Base-by-base conservation (phyloP, 2,888 invertebrate species). In the Acronicta alni region DNA sequence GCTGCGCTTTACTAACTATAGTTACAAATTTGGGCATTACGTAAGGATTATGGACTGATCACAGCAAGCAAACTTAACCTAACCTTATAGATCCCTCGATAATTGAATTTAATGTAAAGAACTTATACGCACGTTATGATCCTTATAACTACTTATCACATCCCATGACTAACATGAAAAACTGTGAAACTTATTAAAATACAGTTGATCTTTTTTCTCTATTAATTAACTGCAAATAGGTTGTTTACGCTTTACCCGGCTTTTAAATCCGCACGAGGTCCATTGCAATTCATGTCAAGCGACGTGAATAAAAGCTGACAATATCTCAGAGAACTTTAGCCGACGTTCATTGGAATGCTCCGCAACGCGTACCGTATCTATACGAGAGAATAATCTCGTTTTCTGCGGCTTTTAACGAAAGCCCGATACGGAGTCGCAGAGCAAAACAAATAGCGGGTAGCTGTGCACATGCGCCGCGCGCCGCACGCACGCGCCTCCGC, bases 361-460 rank as follows among this genome's bases (percentile, higher is more conserved):
- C 80, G 81, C 86, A 84, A 71, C 83, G 77, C 83, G 81, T 82
- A 81, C 80, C 84, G 85, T 89, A 87, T 89, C 85, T 87, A 83
- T 85, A 85, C 82, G 81, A 82, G 80, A 82, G 84, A 76, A 84
- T 92, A 89, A 91, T 92, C 89, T 90, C 85, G 87, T 91, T 89
- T 89, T 88, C 88, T 89, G 86, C 84, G 86, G 87, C 84, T 85
- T 85, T 81, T 79, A 77, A 74, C 78, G 72, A 69, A 81, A 79
- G 80, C 72, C 80, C 79, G 80, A 83, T 83, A 82, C 72, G 63
- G 75, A 83, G 81, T 83, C 84, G 81, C 80, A 83, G 86, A 89
- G 90, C 84, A 92, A 90, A 92, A 92, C 89, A 91, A 91, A 92
- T 88, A 81, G 84, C 71, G 79, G 83, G 82, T 82, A 84, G 83